Base-by-base conservation (phyloP, 1,140 invertebrate species). In the Papilio aristodemus region DNA sequence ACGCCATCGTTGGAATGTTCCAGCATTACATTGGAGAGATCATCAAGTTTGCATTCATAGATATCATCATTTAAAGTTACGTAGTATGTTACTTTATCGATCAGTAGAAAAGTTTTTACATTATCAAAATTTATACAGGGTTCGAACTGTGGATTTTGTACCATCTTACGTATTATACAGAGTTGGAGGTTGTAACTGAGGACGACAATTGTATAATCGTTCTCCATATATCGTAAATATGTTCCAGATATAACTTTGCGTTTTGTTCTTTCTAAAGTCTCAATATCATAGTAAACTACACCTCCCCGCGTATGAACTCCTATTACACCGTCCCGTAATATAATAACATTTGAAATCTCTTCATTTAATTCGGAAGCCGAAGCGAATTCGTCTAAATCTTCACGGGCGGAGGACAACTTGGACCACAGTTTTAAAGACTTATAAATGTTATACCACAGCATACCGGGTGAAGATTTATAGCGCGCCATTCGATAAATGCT, bases 341-440 rank as follows among this genome's bases (percentile, higher is more conserved):
- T 59, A 67, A 69, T 71, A 19, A 86, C 80, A 62, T 76, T 72
- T 0, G 69, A 57, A 6, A 87, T 81, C 46, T 87, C 83, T 4
- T 85, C 74, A 1, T 13, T 27, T 0, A 76, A 36, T 11, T 36
- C 19, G 0, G 80, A 79, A 0, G 84, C 81, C n/a, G 78, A 72
- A 3, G 80, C 79, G 32, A 86, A 86, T 67, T 87, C 85, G 11
- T 85, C 82, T 1, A 46, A 64, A 0, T 68, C 54, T 54, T 85
- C 82, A 2, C 19, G 60, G 0, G 85, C 80, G 0, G 50, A 19
- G 0, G 27, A 0, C 11, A 89, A 60, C 38, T 75, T 77, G 10
- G 77, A 69, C 87, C 87, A 88, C 0, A 86, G 67, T 13, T 73
- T 66, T 5, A 90, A 60, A 6, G 83, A 84, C 17, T 77, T 69